Evolutionary conservation across 2,888 invertebrate genomes (phyloP).

Genomic region (Hyposoter dolosus): DNA sequence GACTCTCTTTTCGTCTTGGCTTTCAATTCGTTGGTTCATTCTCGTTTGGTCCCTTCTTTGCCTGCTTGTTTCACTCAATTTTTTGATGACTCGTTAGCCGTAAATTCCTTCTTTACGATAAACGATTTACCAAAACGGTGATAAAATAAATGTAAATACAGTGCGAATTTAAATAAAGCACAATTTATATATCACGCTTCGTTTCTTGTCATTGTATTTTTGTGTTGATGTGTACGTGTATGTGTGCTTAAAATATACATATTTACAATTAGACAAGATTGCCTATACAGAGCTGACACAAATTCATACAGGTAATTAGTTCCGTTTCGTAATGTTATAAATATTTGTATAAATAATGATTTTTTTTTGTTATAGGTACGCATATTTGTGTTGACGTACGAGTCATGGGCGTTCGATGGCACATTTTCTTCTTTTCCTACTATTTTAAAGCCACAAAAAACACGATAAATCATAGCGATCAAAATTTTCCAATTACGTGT

Average conservation of each 20-base stretch:
- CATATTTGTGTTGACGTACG: constrained; percentile 16
- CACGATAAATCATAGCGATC: neutral
- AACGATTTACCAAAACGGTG: neutral
- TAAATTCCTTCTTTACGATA: neutral
- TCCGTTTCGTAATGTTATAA: constrained; percentile 38
- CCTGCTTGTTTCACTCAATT: neutral
- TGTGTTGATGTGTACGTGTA: neutral
- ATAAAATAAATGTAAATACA: constrained; percentile 23
- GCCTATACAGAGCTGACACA: constrained; percentile 64
- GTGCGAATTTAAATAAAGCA: constrained; percentile 80
- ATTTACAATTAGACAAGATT: constrained; percentile 79
- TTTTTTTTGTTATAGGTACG: constrained; percentile 21
- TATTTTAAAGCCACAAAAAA: constrained; percentile 1
- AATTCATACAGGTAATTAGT: constrained; percentile 54
- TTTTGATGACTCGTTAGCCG: neutral
- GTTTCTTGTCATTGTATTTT: constrained; percentile 57
- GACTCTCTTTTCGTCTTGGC: neutral
- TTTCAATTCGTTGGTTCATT: neutral
- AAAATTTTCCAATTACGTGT: constrained; percentile 4
- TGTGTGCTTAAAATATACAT: constrained; percentile 80
- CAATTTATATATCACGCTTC: constrained; percentile 79
- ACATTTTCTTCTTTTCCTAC: constrained; percentile 6
- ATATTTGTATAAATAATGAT: constrained; percentile 52
- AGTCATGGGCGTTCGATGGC: constrained; percentile 31
- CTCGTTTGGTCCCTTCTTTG: neutral